Base-by-base conservation (phyloP, 2,113 vertebrate species). In the Megaceryle maxima region DNA sequence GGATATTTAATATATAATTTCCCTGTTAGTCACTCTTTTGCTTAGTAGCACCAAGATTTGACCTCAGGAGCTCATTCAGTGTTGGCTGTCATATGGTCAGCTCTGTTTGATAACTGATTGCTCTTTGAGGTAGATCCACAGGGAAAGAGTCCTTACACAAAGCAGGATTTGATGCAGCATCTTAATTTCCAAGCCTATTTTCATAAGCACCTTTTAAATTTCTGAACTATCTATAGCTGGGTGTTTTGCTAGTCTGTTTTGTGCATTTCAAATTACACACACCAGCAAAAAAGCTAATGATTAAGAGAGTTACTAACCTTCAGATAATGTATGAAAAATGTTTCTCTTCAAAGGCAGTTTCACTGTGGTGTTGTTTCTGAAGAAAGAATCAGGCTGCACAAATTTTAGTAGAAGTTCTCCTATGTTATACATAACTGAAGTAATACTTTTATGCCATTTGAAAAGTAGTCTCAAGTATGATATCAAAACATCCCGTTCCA, bases 241-340 rank as follows among this genome's bases (percentile, higher is more conserved):
- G 15, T 88, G 62, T 90, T 95, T 96, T 96, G 91, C 75, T 92
- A 80, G 73, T 78, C 82, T 95, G 69, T 81, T 94, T 89, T 87
- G 60, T 83, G 88, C 72, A 97, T 96, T 94, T 95, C 84, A 92
- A 94, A 96, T 92, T 88, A 73, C 74, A 74, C 21, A 87, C 78
- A 69, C 69, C 80, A 91, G 90, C 83, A 90, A 82, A 94, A 92
- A 82, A 77, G 86, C 90, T 94, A 87, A 94, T 92, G 90, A 97
- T 96, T 96, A 94, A 88, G 88, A 92, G 95, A 79, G 41, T 83
- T 92, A 31, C 59, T 90, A 94, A 96, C 93, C 87, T 93, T 94
- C 88, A 91, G 88, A 92, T 51, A 70, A 60, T 74, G 13, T 84
- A 67, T 25, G 37, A 67, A 92, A 75, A 87, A 77, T 69, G 16